phyloP scores from a whole-genome alignment of 1,140 invertebrate species.

The Eueides isabella region DNA sequence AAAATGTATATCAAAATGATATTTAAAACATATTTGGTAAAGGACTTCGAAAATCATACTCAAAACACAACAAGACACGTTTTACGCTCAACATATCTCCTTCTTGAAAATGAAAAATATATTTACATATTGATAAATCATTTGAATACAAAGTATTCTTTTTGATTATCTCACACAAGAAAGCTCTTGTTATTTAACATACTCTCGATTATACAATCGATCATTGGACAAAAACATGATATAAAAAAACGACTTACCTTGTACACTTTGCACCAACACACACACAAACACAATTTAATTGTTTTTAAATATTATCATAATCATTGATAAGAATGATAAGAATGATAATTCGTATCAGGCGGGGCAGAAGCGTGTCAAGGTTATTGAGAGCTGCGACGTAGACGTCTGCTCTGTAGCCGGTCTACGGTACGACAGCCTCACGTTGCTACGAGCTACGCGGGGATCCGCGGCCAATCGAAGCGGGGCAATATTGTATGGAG shows the following conservation, averaged over 20 bases:
- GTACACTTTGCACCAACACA: constrained; percentile 30
- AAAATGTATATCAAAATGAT: background rate
- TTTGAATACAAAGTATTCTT: background rate
- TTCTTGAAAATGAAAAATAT: background rate
- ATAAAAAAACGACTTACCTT: constrained; percentile 35
- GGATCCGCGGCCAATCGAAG: constrained; percentile 78
- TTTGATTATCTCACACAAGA: background rate
- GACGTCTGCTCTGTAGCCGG: constrained; percentile 73
- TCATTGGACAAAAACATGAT: background rate
- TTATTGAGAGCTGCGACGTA: constrained; percentile 62
- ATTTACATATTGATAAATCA: background rate
- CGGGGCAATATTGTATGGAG: constrained; percentile 61
- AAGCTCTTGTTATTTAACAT: constrained; percentile 10
- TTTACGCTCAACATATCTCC: background rate
- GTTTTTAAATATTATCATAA: constrained; percentile 23
- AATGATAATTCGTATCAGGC: constrained; percentile 48
- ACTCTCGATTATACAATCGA: constrained; percentile 24
- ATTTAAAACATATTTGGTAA: background rate
- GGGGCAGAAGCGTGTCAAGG: constrained; percentile 76
- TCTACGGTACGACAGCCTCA: constrained; percentile 77
- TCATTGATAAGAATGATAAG: constrained; percentile 38
- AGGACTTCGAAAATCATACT: background rate
- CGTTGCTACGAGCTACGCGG: constrained; percentile 80
- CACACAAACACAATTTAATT: constrained; percentile 36
- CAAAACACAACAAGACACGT: background rate